phyloP scores from a whole-genome alignment of 35 echinoderm and acorn worm genomes.

The Heliocidaris tuberculata region DNA sequence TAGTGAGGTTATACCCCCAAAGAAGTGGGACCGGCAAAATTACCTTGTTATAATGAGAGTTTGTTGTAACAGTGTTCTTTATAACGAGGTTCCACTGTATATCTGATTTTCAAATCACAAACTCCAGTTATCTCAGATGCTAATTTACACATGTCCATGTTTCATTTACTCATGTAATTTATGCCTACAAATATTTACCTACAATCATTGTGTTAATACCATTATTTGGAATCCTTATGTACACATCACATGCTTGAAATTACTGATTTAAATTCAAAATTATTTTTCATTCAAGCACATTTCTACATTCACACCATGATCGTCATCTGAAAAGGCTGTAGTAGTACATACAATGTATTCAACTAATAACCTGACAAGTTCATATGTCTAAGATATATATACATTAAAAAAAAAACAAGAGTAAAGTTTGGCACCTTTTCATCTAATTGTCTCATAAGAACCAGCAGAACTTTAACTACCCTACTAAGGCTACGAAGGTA shows the following conservation, averaged over 20 bases:
- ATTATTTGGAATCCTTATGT: background rate
- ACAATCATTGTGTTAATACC: background rate
- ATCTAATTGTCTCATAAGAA: background rate
- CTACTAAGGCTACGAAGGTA: no score
- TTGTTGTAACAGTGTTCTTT: no score
- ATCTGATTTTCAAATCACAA: background rate
- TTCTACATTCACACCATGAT: background rate
- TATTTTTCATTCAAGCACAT: background rate
- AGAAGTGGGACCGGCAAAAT: no score
- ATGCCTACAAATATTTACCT: background rate
- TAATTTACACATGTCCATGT: background rate
- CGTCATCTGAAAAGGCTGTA: background rate
- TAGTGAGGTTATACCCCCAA: no score
- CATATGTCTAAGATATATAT: background rate
- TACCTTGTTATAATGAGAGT: no score
- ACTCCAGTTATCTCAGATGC: background rate
- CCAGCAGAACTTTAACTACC: background rate
- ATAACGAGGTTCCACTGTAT: no score
- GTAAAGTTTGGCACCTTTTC: background rate
- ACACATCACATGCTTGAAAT: background rate
- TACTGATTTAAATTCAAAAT: background rate
- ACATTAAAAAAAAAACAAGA: background rate
- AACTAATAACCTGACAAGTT: background rate
- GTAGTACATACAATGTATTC: no score
- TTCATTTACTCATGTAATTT: background rate